Percentiles rank a stretch among this genome's conserved stretches.
phyloP scores from a whole-genome alignment of 1,140 invertebrate genomes.

The Brachionus asplanchnoidis region DNA sequence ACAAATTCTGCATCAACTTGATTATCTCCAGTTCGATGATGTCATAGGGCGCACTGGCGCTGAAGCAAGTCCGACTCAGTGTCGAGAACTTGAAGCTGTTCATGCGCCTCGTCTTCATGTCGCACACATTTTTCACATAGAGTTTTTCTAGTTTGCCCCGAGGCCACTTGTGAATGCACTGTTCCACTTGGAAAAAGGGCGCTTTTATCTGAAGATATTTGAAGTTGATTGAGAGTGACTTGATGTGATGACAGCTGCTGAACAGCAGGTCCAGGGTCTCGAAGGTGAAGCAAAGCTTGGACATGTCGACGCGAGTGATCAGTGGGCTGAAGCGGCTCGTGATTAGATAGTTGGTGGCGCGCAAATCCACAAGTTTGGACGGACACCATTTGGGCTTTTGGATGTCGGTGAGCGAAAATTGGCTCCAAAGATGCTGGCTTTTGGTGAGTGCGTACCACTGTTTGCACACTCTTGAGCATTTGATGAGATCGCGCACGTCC shows the following conservation, averaged over 20 bases:
- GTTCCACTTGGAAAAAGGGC: background rate
- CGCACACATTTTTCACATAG: slow-evolving; percentile 40
- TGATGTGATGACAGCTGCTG: background rate
- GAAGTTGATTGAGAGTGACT: slow-evolving; percentile 18
- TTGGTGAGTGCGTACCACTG: background rate
- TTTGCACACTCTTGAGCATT: background rate
- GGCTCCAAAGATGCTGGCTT: background rate
- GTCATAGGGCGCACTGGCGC: background rate
- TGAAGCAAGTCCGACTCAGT: background rate
- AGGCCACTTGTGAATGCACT: slow-evolving; percentile 22
- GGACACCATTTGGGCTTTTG: slow-evolving; percentile 40
- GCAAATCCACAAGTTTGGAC: background rate
- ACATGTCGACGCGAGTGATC: slow-evolving; percentile 4
- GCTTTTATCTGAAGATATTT: slow-evolving; percentile 37
- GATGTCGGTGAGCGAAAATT: slow-evolving; percentile 34
- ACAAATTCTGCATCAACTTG: slow-evolving; percentile 14
- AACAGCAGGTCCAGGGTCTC: slow-evolving; percentile 19
- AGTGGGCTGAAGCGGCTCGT: background rate
- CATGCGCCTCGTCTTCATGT: slow-evolving; percentile 26
- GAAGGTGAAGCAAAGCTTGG: slow-evolving; percentile 35
- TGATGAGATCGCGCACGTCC: background rate
- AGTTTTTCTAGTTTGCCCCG: slow-evolving; percentile 34
- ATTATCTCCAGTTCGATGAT: slow-evolving; percentile 31
- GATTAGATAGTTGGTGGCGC: slow-evolving; percentile 8
- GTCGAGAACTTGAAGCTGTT: background rate